Base-by-base conservation (phyloP, 2,888 invertebrate genomes). In the Meghimatium bilineatum region DNA sequence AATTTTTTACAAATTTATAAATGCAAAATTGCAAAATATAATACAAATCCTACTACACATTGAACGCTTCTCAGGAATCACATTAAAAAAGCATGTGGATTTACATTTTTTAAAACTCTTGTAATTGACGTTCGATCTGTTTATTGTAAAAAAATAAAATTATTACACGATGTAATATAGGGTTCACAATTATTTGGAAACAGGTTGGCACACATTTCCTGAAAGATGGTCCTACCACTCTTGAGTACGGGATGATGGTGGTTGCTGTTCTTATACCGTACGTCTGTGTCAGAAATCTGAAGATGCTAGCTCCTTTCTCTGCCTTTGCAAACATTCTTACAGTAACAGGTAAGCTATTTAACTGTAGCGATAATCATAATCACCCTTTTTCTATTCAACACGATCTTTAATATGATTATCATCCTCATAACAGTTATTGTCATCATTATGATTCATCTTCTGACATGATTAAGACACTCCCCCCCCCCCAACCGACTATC, bases 261-360 rank as follows among this genome's bases (percentile, higher is more conserved):
- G 83, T 90, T 1, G 86, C 88, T 3, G 75, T 91, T 0, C 88
- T 94, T 10, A 87, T 93, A 12, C 91, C 93, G 32, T 92, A 91
- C 77, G 90, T 93, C 23, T 92, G 93, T 80, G 92, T 94, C 63
- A 89, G 96, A 90, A 97, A 96, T 93, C 94, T 98, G 67, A 92
- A 92, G 93, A 96, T 96, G 92, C 94, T 98, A 89, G 97, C 97
- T 0, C 97, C 97, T 0, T 96, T 97, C 81, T 98, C 98, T 0
- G 94, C 97, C 90, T 95, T 97, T 86, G 98, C 98, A 72, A 96
- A 97, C 44, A 94, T 97, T 80, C 95, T 97, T 89, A 97, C 97
- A 60, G 95, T 96, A 80, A 95, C 95, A 80, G 80, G 84, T 84
- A 74, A 38, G 49, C 32, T 49, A 8, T 8, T 44, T 44, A 12